Base-by-base conservation (phyloP, 2,888 invertebrate genomes). In the Bhutanitis thaidina region DNA sequence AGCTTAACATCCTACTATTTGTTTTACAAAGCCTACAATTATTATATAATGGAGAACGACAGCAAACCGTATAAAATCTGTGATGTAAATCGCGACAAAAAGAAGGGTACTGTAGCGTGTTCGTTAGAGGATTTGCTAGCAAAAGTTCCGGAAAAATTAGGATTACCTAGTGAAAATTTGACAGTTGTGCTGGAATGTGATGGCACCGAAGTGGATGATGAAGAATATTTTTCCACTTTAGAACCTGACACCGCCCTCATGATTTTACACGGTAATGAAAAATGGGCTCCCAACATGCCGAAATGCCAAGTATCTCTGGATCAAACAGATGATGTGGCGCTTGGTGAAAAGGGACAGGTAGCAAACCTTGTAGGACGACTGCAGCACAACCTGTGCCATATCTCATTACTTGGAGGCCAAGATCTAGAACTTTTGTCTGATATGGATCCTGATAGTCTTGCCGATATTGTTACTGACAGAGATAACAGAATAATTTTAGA, bases 191-290 rank as follows among this genome's bases (percentile, higher is more conserved):
- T 98, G 61, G 98, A 98, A 77, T 94, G 93, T 43, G 98, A 98
- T 86, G 98, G 98, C 29, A 98, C 98, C 0, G 97, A 98, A 90
- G 95, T 98, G 43, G 97, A 98, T 67, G 97, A 98, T 71, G 97
- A 98, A 77, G 97, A 97, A 75, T 98, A 97, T 81, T 98, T 98
- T 79, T 94, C 94, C 41, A 97, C 97, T 1, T 88, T 98, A 57
- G 97, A 97, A 65, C 94, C 94, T 58, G 96, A 98, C 69, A 96
- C 97, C 13, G 93, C 93, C 68, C 90, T 96, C 56, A 96, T 97
- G 94, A 92, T 96, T 43, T 90, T 97, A 45, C 92, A 92, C 58
- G 93, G 93, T 7, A 92, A 92, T 61, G 94, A 96, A 75, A 94
- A 93, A 71, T 96, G 96, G 96, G 84, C 90, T 52, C 92, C 91